A percentile compares a stretch with the other conserved stretches of the same genome.
Conservation (phyloP, 2,797 vertebrate genomes). For the Meriones psammophilus region DNA sequence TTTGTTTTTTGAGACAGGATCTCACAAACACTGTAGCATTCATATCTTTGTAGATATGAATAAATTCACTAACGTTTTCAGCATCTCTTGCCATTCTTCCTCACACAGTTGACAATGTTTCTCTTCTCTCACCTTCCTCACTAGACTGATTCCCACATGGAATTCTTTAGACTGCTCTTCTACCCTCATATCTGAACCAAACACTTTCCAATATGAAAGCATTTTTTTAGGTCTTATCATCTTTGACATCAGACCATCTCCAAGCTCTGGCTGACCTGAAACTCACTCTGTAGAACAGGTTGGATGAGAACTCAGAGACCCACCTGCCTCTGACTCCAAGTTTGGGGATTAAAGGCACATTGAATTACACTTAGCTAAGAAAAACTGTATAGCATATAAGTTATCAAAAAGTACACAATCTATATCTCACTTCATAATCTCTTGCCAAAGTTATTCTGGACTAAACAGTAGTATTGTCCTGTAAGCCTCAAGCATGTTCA, state of each 20-base stretch:
- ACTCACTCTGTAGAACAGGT: not conserved
- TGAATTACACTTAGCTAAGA: not conserved
- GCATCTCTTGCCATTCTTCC: not conserved
- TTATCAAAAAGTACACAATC: not conserved
- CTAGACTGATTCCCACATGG: not conserved
- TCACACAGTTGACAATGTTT: not conserved
- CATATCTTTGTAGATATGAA: not conserved
- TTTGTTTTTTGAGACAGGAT: no score
- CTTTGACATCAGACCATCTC: accelerated
- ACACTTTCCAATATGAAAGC: not conserved
- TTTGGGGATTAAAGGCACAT: not conserved
- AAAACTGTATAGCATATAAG: not conserved
- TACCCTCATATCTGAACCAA: not conserved
- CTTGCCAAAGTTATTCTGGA: not conserved
- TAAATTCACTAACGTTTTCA: not conserved
- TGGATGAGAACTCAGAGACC: not conserved
- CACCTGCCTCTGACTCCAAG: not conserved
- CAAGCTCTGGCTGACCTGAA: not conserved
- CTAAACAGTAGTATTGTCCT: not conserved
- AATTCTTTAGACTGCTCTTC: not conserved
- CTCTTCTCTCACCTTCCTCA: not conserved
- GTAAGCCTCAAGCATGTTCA: not conserved
- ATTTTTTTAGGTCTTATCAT: not conserved
- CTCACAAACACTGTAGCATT: not conserved
- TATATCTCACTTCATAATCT: not conserved